phyloP scores from a whole-genome alignment of 2,113 vertebrate species.

The Clarias magur region DNA sequence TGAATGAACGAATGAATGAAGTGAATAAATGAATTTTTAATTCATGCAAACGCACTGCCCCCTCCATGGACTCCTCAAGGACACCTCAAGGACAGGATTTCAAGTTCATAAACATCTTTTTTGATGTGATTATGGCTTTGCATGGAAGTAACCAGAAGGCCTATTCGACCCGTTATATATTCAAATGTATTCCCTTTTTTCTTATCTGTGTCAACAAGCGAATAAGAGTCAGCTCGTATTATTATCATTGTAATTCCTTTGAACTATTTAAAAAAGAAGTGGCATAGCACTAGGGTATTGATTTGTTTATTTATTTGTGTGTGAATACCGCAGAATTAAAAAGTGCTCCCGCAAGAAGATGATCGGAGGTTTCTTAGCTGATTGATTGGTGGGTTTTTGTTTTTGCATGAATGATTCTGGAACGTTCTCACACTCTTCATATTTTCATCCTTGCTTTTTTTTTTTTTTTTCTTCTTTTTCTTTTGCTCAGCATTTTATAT shows the following conservation, averaged over 20 bases:
- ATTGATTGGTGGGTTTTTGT: neutral
- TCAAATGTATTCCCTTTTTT: conserved; percentile 17
- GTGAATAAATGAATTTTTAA: neutral
- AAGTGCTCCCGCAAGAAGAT: too few relatives aligned
- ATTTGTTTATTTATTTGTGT: neutral
- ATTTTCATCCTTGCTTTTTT: neutral
- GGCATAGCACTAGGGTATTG: neutral
- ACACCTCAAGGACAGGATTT: neutral
- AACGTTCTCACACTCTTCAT: neutral
- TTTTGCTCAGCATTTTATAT: conserved; percentile 38
- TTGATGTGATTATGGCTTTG: conserved; percentile 64
- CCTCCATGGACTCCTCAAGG: neutral
- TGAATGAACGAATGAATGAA: neutral
- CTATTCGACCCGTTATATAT: neutral
- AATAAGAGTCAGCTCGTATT: neutral
- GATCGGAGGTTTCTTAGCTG: neutral
- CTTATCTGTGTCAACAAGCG: conserved; percentile 2
- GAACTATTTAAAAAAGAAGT: neutral
- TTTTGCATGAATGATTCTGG: neutral
- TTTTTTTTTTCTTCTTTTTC: too few relatives aligned
- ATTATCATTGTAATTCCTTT: conserved; percentile 14
- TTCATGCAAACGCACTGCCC: neutral
- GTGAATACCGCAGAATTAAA: neutral
- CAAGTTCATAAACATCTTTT: conserved; percentile 65
- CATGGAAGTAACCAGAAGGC: conserved; percentile 1